Percentiles rank a stretch among this genome's conserved stretches.
Conservation (phyloP, 92 coral and sea anemone species). For the Isaurus tuberculatus region DNA sequence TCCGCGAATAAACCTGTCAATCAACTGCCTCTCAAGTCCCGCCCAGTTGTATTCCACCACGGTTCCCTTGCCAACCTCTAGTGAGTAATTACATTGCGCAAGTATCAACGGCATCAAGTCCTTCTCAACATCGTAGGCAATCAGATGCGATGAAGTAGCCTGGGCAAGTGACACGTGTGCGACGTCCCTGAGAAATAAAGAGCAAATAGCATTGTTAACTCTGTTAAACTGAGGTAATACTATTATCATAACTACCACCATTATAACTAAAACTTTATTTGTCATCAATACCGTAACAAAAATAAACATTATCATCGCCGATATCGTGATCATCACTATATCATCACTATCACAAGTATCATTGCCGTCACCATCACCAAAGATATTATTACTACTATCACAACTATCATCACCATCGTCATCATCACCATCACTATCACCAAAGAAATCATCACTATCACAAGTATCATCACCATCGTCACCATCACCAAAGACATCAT, state of each 20-base stretch:
- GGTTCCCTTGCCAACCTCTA: conserved; percentile 84
- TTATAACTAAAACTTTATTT: too few species aligned
- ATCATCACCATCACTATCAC: too few species aligned
- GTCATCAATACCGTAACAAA: too few species aligned
- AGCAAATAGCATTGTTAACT: background rate
- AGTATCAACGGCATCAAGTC: conserved; percentile 81
- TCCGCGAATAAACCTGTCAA: conserved; percentile 88
- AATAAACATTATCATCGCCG: background rate
- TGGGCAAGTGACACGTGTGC: conserved; percentile 65
- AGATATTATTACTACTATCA: background rate
- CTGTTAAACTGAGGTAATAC: too few species aligned
- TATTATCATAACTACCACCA: too few species aligned
- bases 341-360: background rate
- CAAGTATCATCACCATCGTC: too few species aligned
- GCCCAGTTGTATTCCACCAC: conserved; percentile 90
- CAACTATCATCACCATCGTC: background rate
- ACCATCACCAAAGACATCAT: too few species aligned
- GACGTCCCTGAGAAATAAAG: conserved; percentile 51
- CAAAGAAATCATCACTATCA: too few species aligned
- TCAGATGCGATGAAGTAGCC: conserved; percentile 71
- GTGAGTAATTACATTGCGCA: conserved; percentile 87
- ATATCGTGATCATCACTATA: background rate
- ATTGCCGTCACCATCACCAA: too few species aligned
- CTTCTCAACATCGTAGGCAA: conserved; percentile 75
- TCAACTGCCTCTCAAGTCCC: conserved; percentile 85